phyloP scores from a whole-genome alignment of 1,140 invertebrate genomes.

The Apis mellifera region Amel_HAv3.1 CM009932.2:13558001-13558500 shows the following conservation, averaged over 20 bases:
- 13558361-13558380: background rate
- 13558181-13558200: slow-evolving; percentile 32
- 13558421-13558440: background rate
- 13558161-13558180: background rate
- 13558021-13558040: too few relatives aligned
- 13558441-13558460: background rate
- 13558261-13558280: background rate
- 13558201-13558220: slow-evolving; percentile 13
- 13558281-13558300: too few relatives aligned
- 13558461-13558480: background rate
- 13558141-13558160: slow-evolving; percentile 36
- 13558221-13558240: slow-evolving; percentile 7
- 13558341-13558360: too few relatives aligned
- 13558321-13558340: too few relatives aligned
- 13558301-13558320: too few relatives aligned
- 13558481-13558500: background rate
- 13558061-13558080: background rate
- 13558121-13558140: slow-evolving; percentile 1
- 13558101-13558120: slow-evolving; percentile 9
- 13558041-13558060: background rate
- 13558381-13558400: background rate
- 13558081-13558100: slow-evolving; percentile 25
- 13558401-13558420: too few relatives aligned
- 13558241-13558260: background rate
- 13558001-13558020: background rate